Conservation (phyloP, 1,140 invertebrate genomes). For the Sipha flava region DNA sequence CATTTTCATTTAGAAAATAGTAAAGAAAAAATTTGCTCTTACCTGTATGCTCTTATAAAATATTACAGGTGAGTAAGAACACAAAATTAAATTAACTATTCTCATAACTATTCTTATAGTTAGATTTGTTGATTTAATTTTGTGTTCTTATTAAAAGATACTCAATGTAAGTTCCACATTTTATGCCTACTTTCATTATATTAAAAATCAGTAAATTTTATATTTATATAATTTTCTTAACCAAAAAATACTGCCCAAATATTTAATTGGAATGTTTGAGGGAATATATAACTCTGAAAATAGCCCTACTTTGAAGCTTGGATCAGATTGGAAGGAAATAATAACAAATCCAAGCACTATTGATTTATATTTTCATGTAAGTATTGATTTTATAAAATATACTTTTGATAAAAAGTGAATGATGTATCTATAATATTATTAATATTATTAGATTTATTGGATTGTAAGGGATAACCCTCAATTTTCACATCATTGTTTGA, state of each 20-base stretch:
- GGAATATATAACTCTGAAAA: constrained; percentile 58
- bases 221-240: no score
- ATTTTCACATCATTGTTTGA: constrained; percentile 64
- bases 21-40: no score
- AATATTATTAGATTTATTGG: constrained; percentile 58
- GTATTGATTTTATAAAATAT: constrained; percentile 28
- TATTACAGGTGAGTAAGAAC: no score
- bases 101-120: no score
- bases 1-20: no score
- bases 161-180: no score
- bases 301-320: constrained; percentile 54
- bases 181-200: no score
- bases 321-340: constrained; percentile 61
- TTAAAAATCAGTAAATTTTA: no score
- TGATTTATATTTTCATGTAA: constrained; percentile 65
- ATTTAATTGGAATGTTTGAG: constrained; percentile 63
- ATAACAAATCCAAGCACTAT: constrained; percentile 64
- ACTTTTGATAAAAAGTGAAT: not conserved
- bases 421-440: not conserved
- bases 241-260: constrained; percentile 52
- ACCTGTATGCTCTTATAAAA: no score
- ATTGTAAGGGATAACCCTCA: constrained; percentile 66
- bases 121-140: no score
- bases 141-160: no score
- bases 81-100: no score